phyloP scores from a whole-genome alignment of 1,140 invertebrate species.

The Doryteuthis pealeii region DNA sequence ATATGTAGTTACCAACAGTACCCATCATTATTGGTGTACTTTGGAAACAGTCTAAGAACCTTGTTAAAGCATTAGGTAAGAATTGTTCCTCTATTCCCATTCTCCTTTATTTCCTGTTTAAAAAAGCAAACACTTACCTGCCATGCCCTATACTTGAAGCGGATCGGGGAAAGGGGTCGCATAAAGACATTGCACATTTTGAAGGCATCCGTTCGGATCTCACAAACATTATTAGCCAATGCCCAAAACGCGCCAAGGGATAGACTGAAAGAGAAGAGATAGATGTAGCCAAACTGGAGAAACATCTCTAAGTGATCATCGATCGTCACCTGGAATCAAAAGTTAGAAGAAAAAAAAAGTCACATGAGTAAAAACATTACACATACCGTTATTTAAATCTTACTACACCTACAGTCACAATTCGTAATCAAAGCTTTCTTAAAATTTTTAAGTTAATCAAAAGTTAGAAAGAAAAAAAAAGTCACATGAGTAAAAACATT shows the following conservation, averaged over 20 bases:
- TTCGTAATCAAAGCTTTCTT: too few species aligned
- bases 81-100: too few species aligned
- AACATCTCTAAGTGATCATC: conserved; percentile 97
- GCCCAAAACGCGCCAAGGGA: conserved; percentile 92
- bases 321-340: conserved; percentile 77
- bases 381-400: background rate
- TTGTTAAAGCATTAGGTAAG: too few species aligned
- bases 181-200: conserved; percentile 94
- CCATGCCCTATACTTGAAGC: conserved; percentile 94
- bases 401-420: background rate
- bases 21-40: too few species aligned
- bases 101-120: too few species aligned
- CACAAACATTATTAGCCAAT: conserved; percentile 90
- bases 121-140: conserved; percentile 79
- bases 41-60: too few species aligned
- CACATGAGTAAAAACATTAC: background rate
- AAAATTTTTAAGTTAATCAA: too few species aligned
- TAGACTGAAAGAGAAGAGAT: conserved; percentile 94
- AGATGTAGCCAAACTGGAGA: conserved; percentile 79
- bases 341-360: conserved; percentile 11
- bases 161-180: conserved; percentile 84
- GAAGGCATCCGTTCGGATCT: conserved; percentile 92
- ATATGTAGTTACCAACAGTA: too few species aligned
- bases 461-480: too few species aligned
- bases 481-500: too few species aligned